phyloP scores from a whole-genome alignment of 2,113 vertebrate genomes.

The Phasianus colchicus region DNA sequence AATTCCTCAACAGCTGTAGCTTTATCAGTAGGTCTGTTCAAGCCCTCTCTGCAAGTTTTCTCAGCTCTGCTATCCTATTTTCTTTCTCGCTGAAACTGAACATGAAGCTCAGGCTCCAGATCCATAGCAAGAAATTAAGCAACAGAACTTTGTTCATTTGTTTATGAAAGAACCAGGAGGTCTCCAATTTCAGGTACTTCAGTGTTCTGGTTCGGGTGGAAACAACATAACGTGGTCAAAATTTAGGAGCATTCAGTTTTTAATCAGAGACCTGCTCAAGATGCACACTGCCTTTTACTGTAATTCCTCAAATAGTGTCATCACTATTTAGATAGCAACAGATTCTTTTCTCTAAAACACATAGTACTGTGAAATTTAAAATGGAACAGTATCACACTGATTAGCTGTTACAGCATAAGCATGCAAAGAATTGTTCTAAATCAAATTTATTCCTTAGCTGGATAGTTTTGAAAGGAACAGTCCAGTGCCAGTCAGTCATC shows the following conservation, averaged over 20 bases:
- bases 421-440: neutral
- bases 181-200: conserved; percentile 16
- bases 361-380: neutral
- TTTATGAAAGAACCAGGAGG: conserved; percentile 25
- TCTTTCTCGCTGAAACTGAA: conserved; percentile 24
- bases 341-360: neutral
- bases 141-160: neutral
- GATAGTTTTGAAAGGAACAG: neutral
- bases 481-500: neutral
- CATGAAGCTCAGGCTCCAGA: conserved; percentile 10
- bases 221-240: neutral
- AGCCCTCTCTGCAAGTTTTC: neutral
- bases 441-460: neutral
- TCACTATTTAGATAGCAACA: neutral
- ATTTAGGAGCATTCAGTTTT: neutral
- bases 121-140: conserved; percentile 24
- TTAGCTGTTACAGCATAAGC: neutral
- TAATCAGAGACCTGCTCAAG: neutral
- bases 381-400: neutral
- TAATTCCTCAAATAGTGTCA: neutral
- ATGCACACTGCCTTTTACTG: neutral
- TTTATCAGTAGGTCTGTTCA: neutral
- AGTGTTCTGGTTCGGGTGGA: neutral
- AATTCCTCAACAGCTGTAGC: neutral
- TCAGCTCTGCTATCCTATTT: neutral